Base-by-base conservation (phyloP, 2,888 invertebrate species). In the Halictus quadricinctus region DNA sequence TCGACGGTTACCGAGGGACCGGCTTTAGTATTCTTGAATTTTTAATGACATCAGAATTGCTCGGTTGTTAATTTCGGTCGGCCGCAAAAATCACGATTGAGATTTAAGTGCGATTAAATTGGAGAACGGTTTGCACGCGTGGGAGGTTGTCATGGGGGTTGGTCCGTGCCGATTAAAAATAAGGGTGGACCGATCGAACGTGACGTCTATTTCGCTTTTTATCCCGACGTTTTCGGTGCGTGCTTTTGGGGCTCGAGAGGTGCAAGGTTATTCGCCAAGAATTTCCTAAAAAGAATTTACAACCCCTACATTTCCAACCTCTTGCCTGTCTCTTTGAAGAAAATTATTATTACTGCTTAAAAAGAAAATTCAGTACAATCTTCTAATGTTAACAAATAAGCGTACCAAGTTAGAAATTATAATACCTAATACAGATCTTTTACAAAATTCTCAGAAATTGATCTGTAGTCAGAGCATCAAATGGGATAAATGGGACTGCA, bases 41-140 rank as follows among this genome's bases (percentile, higher is more conserved):
- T 83, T 83, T 77, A 74, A 81, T 70, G 81, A 50, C 50, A 25
- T n/a, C 46, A 73, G 76, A 73, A 70, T 77, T 70, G 69, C 81
- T 60, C 69, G 29, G 76, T 70, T 83, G 69, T 74, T 81, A 77
- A 77, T 83, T 77, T 73, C 3, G 7, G n/a, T n/a, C 54, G 41
- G 13, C 66, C 60, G 54, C 70, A 29, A 29, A 43, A 25, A 46
- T 58, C 54, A 41, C 8, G 58, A 58, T 0, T 18, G 6, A 6
- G 54, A 29, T 81, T 74, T 48, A n/a, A 69, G 48, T 8, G 50
- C 4, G 60, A 36, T 60, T 72, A 54, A 54, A 82, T 79, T 60
- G 58, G 13, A 41, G 41, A 48, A 41, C 50, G 50, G 5, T 46
- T 75, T 36, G 29, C 50, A 41, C 66, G 66, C 64, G 46, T n/a